Evolutionary conservation across 2,888 invertebrate genomes (phyloP), one percentile per base, ranked within the genome.

Genomic region (Oscheius myriophilus): DNA sequence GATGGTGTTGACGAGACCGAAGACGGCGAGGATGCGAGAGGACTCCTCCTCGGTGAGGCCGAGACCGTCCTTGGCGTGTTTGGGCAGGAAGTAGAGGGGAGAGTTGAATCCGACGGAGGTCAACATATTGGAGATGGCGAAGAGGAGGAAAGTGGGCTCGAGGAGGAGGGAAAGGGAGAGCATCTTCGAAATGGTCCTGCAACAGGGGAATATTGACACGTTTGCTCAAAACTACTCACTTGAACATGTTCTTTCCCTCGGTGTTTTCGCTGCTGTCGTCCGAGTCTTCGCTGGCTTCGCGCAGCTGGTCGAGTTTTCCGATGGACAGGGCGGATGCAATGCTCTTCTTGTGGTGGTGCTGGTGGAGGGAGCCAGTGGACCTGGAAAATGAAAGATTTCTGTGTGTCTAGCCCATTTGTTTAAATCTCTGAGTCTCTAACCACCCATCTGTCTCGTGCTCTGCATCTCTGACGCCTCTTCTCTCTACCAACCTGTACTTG

Each of bases 101-200:
- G 95, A 91, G 87, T 95, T 94, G 89, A 94, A 95, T 71, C 95
- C 95, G 86, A 96, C 92, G 87, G 94, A 95, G 52, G 95, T 95
- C 86, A 93, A 91, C 87, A 98, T 94, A 88, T 98, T 98, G 46
- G 96, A 96, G 65, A 94, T 82, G 16, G 92, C 91, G 87, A 96
- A 97, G 71, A 96, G 89, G 75, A 96, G 89, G 87, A 96, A 97
- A 75, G 95, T 90, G 39, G 92, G 91, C 88, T 95, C 93, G 81
- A 91, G 91, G 69, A 97, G 90, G 58, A 98, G 89, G 0, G 91
- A 90, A 76, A 95, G 90, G 86, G 95, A 93, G 84, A 96, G 90
- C 93, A 95, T 94, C 88, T 86, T 81, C 67, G 73, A 78, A 57
- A 85, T 70, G 6, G 80, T 77, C 54, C 83, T 84, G 75, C 65